Base-by-base conservation (phyloP, 2,888 invertebrate genomes). In the Phorcus lineatus region DNA sequence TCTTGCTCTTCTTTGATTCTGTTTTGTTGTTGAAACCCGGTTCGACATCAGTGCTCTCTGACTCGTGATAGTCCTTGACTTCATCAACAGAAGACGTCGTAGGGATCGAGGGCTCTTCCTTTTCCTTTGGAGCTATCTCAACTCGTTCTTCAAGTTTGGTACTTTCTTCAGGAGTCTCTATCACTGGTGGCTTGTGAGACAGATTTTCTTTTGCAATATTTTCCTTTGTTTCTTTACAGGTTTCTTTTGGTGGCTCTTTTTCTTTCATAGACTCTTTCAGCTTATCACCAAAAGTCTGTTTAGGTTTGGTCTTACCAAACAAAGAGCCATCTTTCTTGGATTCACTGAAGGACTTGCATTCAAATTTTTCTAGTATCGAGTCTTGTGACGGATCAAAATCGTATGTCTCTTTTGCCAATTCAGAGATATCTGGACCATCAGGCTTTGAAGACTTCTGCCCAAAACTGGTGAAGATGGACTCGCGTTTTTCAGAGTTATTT, bases 1-100 rank as follows among this genome's bases (percentile, higher is more conserved):
- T 84, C 28, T 80, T 81, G 28, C 67, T 67, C 57, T 82, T 83
- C 55, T 78, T 79, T 2, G 77, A 53, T 16, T 84, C 81, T 36
- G 70, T 19, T 36, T 70, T 70, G 40, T 40, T 70, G 40, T 70
- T 70, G 36, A 36, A 36, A 17, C 19, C 40, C 17, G 36, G 28
- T 11, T 70, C 70, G 24, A 19, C 31, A 19, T 70, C 70, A 4
- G 13, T 16, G 36, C 40, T 70, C 19, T 70, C 70, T 17, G 19
- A 19, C 70, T 70, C 36, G 11, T 31, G 19, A 13, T 9, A n/a
- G 31, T 19, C 40, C 36, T 70, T 31, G 17, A 36, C 11, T 70
- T 36, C 70, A 70, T 19, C 31, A 36, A 36, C 31, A 17, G 36
- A 7, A 70, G 31, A 19, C 11, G 36, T 70, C 3, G 36, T 16